Percentiles rank a stretch among this genome's conserved stretches.
Conservation (phyloP, 2,113 vertebrate species). For the Melanostigma gelatinosum region DNA sequence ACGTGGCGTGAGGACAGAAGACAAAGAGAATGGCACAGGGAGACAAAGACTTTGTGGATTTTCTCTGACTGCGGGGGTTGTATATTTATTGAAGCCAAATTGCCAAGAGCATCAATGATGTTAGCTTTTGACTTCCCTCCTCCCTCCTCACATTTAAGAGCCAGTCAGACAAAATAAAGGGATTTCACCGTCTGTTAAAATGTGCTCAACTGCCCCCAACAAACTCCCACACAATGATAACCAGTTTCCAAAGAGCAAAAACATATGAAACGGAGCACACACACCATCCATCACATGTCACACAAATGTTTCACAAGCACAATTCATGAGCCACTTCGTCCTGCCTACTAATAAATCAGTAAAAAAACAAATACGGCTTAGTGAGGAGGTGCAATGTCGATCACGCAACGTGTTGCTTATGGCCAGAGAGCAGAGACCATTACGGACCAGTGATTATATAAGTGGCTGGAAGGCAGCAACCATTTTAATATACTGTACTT, state of each 20-base stretch:
- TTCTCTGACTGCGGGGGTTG: slow-evolving; percentile 3
- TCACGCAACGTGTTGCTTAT: slow-evolving; percentile 76
- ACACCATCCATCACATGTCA: slow-evolving; percentile 51
- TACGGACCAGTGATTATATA: slow-evolving; percentile 81
- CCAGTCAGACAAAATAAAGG: slow-evolving; percentile 47
- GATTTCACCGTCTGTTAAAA: slow-evolving; percentile 45
- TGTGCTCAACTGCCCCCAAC: slow-evolving; percentile 40
- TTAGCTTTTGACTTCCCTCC: slow-evolving; percentile 65
- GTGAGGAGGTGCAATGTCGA: slow-evolving; percentile 66
- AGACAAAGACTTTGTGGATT: neutral
- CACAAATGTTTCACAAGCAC: slow-evolving; percentile 75
- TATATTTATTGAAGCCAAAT: slow-evolving; percentile 37
- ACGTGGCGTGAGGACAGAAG: slow-evolving; percentile 5
- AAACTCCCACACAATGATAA: slow-evolving; percentile 49
- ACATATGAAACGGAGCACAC: slow-evolving; percentile 3
- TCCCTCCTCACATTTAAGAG: slow-evolving; percentile 45
- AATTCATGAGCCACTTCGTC: slow-evolving; percentile 62
- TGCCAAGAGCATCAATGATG: slow-evolving; percentile 60
- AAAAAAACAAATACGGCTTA: slow-evolving; percentile 62
- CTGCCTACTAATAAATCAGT: slow-evolving; percentile 53
- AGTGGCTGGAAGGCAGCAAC: slow-evolving; percentile 79
- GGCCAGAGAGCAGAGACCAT: slow-evolving; percentile 80
- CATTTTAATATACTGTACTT: slow-evolving; percentile 83
- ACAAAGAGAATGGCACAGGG: slow-evolving; percentile 4
- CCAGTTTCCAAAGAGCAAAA: slow-evolving; percentile 36